Evolutionary conservation across 2,888 invertebrate genomes (phyloP).

Genomic region (Itoplectis maculator): DNA sequence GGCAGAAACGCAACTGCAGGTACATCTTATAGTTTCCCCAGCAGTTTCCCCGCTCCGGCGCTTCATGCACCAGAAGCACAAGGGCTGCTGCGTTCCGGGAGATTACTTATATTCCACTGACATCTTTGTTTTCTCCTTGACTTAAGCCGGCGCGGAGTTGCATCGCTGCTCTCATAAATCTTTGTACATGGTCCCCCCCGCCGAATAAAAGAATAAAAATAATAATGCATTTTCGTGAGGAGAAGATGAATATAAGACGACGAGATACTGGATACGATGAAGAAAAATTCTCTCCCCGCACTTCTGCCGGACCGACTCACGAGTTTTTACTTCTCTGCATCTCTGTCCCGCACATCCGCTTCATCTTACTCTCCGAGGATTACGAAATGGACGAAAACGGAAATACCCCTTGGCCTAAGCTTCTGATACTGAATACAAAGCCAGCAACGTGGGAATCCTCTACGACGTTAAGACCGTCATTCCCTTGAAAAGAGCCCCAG

Average conservation of each 20-base stretch:
- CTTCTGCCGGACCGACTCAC: neutral
- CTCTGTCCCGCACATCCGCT: slow-evolving; percentile 21
- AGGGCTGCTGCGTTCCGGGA: slow-evolving; percentile 25
- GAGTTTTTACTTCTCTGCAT: neutral
- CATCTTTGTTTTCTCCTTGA: slow-evolving; percentile 50
- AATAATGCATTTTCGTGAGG: slow-evolving; percentile 11
- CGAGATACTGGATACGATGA: slow-evolving; percentile 5
- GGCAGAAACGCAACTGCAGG: slow-evolving; percentile 52
- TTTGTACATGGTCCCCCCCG: neutral
- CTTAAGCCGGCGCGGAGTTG: slow-evolving; percentile 22
- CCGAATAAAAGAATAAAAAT: slow-evolving; percentile 21
- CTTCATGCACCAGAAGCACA: slow-evolving; percentile 7
- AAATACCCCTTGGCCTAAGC: slow-evolving; percentile 20
- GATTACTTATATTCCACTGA: slow-evolving; percentile 46
- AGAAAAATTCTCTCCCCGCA: slow-evolving; percentile 15
- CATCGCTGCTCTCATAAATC: slow-evolving; percentile 25
- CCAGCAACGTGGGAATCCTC: neutral
- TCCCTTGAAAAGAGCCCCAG: neutral
- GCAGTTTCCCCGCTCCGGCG: neutral
- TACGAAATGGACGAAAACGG: slow-evolving; percentile 26
- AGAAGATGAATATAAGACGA: neutral
- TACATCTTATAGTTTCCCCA: slow-evolving; percentile 30
- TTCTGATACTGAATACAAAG: slow-evolving; percentile 15
- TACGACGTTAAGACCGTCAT: neutral
- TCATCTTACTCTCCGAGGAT: slow-evolving; percentile 6